Base-by-base conservation (phyloP, 1,140 invertebrate genomes). In the Penaeus chinensis region DNA sequence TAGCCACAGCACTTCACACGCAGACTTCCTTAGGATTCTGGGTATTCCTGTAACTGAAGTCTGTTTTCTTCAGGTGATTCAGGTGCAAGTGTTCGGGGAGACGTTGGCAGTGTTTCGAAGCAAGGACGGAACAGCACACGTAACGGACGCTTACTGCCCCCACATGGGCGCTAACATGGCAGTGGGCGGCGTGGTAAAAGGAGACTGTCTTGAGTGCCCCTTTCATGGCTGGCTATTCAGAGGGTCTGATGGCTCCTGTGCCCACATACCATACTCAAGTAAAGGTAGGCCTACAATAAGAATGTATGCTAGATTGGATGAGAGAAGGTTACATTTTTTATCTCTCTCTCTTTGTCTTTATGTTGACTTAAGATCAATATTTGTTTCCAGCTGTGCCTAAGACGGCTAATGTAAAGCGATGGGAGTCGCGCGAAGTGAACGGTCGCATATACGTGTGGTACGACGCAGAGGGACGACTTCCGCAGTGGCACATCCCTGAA, bases 181-280 rank as follows among this genome's bases (percentile, higher is more conserved):
- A 0, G 93, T 95, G 19, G 96, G 96, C 1, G 96, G 97, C 0
- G 92, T 92, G 0, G 96, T 97, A 1, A 93, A 93, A 54, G 95
- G 95, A 0, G 95, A 96, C 80, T 97, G 96, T 91, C 93, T 98
- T 10, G 95, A 96, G 91, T 98, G 97, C 91, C 97, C 97, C 0
- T 98, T 98, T 93, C 97, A 98, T 90, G 94, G 95, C 78, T 98
- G 97, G 97, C 93, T 92, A 54, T 98, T 98, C 92, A 92, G 94
- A 37, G 96, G 95, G 0, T 92, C 93, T 27, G 94, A 95, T 91
- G 97, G 97, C 11, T 92, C 92, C 69, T 97, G 96, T 90, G 92
- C 93, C 1, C 92, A 93, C 69, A 95, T 97, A 66, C 96, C 96
- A 0, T 96, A 96, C 89, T 82, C 91, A 20, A 91, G 93, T 7